Evolutionary conservation across 2,113 vertebrate genomes (phyloP).

Genomic region (Hippotragus niger): DNA sequence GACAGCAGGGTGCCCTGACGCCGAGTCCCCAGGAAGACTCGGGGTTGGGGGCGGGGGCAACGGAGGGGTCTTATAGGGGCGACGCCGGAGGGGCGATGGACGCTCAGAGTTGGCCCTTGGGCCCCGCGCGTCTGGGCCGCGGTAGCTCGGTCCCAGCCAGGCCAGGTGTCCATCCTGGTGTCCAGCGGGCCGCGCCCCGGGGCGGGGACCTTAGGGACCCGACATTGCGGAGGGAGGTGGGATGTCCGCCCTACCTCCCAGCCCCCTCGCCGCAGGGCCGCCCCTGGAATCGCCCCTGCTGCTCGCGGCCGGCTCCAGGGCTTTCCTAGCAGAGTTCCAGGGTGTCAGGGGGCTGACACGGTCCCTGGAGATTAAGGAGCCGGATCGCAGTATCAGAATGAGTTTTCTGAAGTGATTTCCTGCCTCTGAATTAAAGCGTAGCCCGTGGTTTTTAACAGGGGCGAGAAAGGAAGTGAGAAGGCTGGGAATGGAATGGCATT

Average conservation of each 20-base stretch:
- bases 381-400: constrained; percentile 15
- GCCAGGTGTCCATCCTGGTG: neutral
- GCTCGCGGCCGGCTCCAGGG: neutral
- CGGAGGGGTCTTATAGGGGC: neutral
- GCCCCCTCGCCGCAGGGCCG: neutral
- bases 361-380: neutral
- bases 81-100: neutral
- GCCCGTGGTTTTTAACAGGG: neutral
- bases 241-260: too few species aligned
- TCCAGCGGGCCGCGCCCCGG: neutral
- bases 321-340: neutral
- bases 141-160: neutral
- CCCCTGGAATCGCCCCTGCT: neutral
- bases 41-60: accelerated
- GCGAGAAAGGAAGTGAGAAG: constrained; percentile 57
- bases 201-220: neutral
- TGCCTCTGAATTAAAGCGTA: constrained; percentile 8
- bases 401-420: constrained; percentile 51
- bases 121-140: neutral
- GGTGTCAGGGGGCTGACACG: neutral
- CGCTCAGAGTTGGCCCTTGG: neutral
- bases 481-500: constrained; percentile 73
- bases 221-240: neutral
- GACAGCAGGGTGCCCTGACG: accelerated
- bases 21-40: neutral